Evolutionary conservation across 2,797 vertebrate genomes (phyloP), one percentile per base, ranked within the genome.

Genomic region (Notolepis coatsorum): DNA sequence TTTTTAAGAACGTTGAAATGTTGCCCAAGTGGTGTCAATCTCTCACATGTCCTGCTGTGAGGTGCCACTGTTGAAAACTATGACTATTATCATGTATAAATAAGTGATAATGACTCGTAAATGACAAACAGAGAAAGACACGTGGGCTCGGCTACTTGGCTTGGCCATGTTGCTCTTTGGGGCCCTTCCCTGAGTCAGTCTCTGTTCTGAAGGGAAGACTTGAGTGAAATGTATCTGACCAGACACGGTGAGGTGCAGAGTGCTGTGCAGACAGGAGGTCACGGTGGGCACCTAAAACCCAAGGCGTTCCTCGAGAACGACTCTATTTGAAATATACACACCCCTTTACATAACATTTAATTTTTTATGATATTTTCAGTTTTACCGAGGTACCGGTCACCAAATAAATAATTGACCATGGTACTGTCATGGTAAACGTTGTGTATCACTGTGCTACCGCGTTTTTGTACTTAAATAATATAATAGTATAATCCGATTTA

Each of bases 271-370:
- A 60, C 69, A 48, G 64, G 75, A 82, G 80, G 74, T 85, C 84
- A 80, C 67, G 51, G 66, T 62, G 73, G 81, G 64, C 84, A 86
- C 77, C 79, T 84, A 70, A 77, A 88, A 81, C 60, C 68, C 59
- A 68, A 88, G 79, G 81, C 72, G 70, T 88, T 88, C 71, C 69
- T 61, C 38, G 60, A 52, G 74, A 78, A 82, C 57, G 59, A 68
- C 71, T 79, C 18, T 42, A 79, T 79, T 84, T 79, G 78, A 82
- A 81, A 82, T 69, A 53, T 73, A 82, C 72, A 77, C 79, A 64
- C 35, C 73, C 42, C 23, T 17, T 61, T n/a, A n/a, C n/a, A n/a
- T n/a, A n/a, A n/a, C n/a, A n/a, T n/a, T 48, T 28, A 28, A n/a
- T 13, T 25, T 5, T 3, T 4, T 48, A 27, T 28, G 7, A 47